Evolutionary conservation across 2,113 vertebrate species (phyloP).

Genomic region (Oryzias woworae): DNA sequence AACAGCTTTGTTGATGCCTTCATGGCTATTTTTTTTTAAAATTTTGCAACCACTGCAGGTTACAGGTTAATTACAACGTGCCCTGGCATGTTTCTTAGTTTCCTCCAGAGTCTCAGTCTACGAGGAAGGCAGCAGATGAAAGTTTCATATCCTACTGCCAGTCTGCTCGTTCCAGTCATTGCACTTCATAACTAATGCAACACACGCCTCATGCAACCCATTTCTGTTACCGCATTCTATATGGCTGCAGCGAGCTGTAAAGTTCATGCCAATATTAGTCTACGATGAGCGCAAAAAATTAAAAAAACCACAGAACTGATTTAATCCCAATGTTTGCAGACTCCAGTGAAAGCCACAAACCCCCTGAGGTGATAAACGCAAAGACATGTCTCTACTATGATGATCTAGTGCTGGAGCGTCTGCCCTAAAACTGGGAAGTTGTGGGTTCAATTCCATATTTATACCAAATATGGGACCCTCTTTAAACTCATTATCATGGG

Average conservation of each 20-base stretch:
- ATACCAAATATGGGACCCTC: no score
- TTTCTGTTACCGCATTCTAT: not conserved
- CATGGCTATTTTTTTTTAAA: slow-evolving; percentile 9
- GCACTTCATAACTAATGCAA: slow-evolving; percentile 36
- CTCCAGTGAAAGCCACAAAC: no score
- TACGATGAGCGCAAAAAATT: no score
- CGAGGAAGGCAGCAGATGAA: slow-evolving; percentile 29
- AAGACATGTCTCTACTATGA: no score
- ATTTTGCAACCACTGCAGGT: slow-evolving; percentile 30
- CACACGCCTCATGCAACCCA: slow-evolving; percentile 4
- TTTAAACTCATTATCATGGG: no score
- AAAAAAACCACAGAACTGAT: no score
- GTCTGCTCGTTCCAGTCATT: slow-evolving; percentile 15
- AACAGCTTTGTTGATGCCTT: slow-evolving; percentile 17
- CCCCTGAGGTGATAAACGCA: no score
- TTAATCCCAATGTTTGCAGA: no score
- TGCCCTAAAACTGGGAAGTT: no score
- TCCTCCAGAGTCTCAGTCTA: slow-evolving; percentile 4
- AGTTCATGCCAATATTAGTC: not conserved
- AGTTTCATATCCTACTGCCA: slow-evolving; percentile 19
- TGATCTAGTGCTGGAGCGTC: no score
- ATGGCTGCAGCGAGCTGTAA: no score
- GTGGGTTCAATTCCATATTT: no score
- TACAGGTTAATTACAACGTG: slow-evolving; percentile 56
- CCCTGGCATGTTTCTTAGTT: slow-evolving; percentile 16